These are phyloP conservation scores for Sebastes fasciatus DNA, from an alignment of 2,113 vertebrate species.

Conservation along the genomic window DNA sequence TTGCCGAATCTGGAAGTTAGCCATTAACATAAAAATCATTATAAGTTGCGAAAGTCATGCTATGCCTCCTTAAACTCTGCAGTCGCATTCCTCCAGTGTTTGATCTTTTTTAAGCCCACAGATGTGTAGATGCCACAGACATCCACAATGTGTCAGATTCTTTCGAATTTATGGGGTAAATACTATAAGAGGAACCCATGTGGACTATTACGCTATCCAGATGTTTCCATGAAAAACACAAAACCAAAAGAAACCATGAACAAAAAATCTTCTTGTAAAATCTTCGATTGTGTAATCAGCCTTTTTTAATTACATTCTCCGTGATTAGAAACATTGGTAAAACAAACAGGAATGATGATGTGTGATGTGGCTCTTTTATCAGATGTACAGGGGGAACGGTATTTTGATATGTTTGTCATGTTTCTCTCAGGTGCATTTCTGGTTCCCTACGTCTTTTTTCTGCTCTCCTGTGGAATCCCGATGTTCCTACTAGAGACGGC, in stretches of 20 bases:
- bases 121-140: not conserved
- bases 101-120: not conserved
- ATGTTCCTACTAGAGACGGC: conserved; percentile 83
- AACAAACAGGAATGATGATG: not conserved
- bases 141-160: not conserved
- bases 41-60: not conserved
- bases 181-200: not conserved
- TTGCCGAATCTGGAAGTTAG: not conserved
- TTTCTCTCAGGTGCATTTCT: conserved; percentile 77
- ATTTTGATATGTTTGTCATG: not conserved
- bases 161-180: not conserved
- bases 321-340: not conserved
- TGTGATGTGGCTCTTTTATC: not conserved
- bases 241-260: not conserved
- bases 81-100: not conserved
- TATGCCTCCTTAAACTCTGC: not conserved
- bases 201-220: not conserved
- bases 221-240: not conserved
- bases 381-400: not conserved
- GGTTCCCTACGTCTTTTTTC: conserved; percentile 78
- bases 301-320: not conserved
- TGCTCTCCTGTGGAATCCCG: conserved; percentile 79
- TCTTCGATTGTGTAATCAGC: not conserved
- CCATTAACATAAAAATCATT: no score
- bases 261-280: not conserved